Conservation (phyloP, 1,140 invertebrate genomes). For the Scaptomyza hsui region DNA sequence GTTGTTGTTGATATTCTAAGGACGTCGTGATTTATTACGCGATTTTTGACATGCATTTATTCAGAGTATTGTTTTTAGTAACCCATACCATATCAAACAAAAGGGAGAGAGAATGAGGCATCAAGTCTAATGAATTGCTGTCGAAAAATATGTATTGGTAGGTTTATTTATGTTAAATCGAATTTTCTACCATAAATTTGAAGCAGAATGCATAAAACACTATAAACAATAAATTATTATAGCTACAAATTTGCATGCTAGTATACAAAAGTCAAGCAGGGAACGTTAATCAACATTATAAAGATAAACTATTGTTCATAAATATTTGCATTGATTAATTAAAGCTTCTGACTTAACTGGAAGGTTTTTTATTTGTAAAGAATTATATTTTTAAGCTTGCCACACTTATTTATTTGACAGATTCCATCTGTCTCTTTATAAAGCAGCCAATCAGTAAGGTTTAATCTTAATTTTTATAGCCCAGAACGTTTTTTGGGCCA, state of each 20-base stretch:
- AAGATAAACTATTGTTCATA: conserved; percentile 1
- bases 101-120: neutral
- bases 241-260: conserved; percentile 7
- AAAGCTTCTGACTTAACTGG: neutral
- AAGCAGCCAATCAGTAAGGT: neutral
- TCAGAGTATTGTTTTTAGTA: conserved; percentile 34
- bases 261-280: too few species aligned
- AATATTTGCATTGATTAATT: neutral
- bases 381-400: too few species aligned
- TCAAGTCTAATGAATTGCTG: conserved; percentile 57
- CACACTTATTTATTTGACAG: neutral
- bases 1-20: conserved; percentile 6
- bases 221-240: conserved; percentile 9
- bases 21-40: conserved; percentile 68
- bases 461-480: neutral
- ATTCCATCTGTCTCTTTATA: neutral
- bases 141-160: conserved; percentile 31
- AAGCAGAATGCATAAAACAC: conserved; percentile 13
- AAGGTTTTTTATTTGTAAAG: too few species aligned
- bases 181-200: conserved; percentile 25
- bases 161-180: conserved; percentile 17
- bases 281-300: neutral
- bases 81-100: neutral
- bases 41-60: conserved; percentile 70
- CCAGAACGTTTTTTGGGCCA: conserved; percentile 1